Conservation (phyloP, 2,888 invertebrate species). For the Zaprionus obscuricornis region DNA sequence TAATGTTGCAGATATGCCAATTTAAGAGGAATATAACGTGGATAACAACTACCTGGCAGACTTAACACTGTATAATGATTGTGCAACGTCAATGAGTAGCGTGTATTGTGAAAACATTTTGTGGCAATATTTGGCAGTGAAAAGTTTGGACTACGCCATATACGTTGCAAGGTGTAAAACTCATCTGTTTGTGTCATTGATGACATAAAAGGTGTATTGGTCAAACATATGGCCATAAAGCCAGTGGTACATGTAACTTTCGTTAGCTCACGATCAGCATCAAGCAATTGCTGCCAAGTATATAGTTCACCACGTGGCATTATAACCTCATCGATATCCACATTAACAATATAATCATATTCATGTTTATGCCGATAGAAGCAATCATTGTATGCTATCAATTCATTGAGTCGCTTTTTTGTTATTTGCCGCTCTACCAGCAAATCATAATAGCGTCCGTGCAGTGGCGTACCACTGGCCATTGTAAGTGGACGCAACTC, state of each 20-base stretch:
- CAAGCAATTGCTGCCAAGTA: slow-evolving; percentile 84
- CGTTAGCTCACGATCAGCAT: too few species aligned
- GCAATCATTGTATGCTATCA: slow-evolving; percentile 97
- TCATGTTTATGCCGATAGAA: slow-evolving; percentile 93
- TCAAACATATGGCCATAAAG: too few species aligned
- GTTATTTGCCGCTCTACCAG: slow-evolving; percentile 92
- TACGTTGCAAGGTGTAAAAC: slow-evolving; percentile 95
- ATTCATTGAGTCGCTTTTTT: slow-evolving; percentile 94
- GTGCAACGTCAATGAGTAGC: slow-evolving; percentile 91
- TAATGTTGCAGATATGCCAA: slow-evolving; percentile 54
- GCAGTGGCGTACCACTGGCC: slow-evolving; percentile 93
- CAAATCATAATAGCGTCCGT: slow-evolving; percentile 89
- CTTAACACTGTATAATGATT: slow-evolving; percentile 94
- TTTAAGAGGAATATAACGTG: slow-evolving; percentile 28
- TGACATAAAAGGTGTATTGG: slow-evolving; percentile 86
- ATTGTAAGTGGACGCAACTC: slow-evolving; percentile 90
- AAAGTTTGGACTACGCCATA: slow-evolving; percentile 87
- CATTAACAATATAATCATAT: slow-evolving; percentile 92
- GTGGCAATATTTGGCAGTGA: slow-evolving; percentile 92
- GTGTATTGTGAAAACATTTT: slow-evolving; percentile 95
- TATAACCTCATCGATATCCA: slow-evolving; percentile 96
- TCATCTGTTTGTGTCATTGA: slow-evolving; percentile 18
- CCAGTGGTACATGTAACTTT: too few species aligned
- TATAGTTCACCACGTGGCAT: slow-evolving; percentile 85
- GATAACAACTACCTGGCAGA: slow-evolving; percentile 82